Percentiles rank a stretch among this genome's conserved stretches.
Evolutionary conservation across 2,888 invertebrate species (phyloP).

Genomic region (Phengaris arion): DNA sequence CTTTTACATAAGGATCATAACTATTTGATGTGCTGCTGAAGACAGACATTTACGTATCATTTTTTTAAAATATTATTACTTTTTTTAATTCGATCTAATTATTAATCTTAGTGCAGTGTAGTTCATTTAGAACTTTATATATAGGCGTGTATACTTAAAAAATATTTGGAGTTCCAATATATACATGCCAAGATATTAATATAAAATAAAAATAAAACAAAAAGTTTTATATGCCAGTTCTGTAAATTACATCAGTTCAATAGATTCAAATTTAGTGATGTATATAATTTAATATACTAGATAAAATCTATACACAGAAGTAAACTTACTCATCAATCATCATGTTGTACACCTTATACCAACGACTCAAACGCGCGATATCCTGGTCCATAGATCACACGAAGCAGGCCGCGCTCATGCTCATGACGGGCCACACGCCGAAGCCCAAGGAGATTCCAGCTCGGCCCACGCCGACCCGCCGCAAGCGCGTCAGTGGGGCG

Average conservation of each 20-base stretch:
- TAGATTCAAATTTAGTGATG: too few relatives aligned
- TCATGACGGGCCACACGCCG: constrained; percentile 67
- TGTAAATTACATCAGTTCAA: too few relatives aligned
- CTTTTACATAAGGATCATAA: background rate
- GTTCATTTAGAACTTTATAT: too few relatives aligned
- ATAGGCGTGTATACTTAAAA: too few relatives aligned
- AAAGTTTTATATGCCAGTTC: too few relatives aligned
- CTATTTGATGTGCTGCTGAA: background rate
- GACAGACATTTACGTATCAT: background rate
- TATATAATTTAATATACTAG: too few relatives aligned
- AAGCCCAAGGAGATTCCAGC: constrained; percentile 39
- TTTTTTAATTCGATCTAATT: background rate
- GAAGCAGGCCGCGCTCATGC: constrained; percentile 69
- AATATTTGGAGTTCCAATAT: too few relatives aligned
- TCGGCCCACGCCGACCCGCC: constrained; percentile 32
- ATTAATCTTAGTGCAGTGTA: too few relatives aligned
- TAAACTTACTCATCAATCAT: background rate
- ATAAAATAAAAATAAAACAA: too few relatives aligned
- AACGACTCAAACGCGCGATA: constrained; percentile 28
- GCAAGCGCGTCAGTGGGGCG: constrained; percentile 27
- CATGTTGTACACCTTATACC: background rate
- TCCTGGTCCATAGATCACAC: constrained; percentile 58
- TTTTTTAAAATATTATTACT: background rate
- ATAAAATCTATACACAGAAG: too few relatives aligned
- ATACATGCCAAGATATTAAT: too few relatives aligned